Conservation (phyloP, 1,140 invertebrate species). For the Solenopsis fugax region DNA sequence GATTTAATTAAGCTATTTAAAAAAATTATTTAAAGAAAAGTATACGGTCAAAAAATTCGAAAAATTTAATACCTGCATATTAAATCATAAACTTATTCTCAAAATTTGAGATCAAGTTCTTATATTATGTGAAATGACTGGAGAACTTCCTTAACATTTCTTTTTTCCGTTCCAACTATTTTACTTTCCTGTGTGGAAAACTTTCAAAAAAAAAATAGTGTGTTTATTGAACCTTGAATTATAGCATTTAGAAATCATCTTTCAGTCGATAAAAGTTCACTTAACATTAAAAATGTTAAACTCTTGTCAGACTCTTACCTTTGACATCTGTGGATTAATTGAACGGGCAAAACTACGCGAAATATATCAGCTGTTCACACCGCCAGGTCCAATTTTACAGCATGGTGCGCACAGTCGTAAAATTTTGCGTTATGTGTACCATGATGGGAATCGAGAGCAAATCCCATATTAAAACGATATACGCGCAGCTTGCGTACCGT, state of each 20-base stretch:
- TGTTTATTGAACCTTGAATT: neutral
- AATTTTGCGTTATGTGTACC: neutral
- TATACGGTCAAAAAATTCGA: too few relatives aligned
- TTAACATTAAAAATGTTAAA: neutral
- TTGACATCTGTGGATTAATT: neutral
- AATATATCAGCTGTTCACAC: neutral
- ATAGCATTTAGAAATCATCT: neutral
- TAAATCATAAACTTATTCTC: too few relatives aligned
- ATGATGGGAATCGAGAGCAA: neutral
- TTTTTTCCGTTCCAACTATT: neutral
- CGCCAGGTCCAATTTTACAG: conserved; percentile 31
- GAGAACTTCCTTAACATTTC: neutral
- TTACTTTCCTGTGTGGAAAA: neutral
- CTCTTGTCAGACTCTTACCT: neutral
- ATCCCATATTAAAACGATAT: conserved; percentile 27
- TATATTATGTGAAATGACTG: too few relatives aligned
- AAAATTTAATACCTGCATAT: too few relatives aligned
- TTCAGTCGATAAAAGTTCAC: neutral
- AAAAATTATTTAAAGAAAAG: too few relatives aligned
- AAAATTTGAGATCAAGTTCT: too few relatives aligned
- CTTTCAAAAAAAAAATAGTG: neutral
- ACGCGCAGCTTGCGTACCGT: neutral
- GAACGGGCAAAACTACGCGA: neutral
- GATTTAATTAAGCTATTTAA: neutral
- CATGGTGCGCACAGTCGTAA: neutral